Evolutionary conservation across 2,113 vertebrate species (phyloP), one percentile per base, ranked within the genome.

Genomic region (Periophthalmodon schlosseri): DNA sequence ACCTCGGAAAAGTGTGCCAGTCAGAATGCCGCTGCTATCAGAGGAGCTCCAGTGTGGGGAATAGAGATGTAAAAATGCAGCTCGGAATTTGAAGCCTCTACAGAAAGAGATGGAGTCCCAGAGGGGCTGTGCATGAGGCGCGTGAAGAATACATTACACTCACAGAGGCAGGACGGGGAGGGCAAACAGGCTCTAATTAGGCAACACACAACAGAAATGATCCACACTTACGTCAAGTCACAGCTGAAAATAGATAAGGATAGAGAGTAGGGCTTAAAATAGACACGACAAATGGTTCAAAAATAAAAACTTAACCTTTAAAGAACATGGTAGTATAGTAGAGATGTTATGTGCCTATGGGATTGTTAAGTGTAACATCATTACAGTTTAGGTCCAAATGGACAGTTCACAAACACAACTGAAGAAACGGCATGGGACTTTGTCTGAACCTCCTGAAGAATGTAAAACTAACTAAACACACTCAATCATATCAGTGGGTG

Each of bases 101-200:
- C 60, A 78, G 76, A 86, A 78, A 82, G 77, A 21, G 73, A 63
- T 63, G 39, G 39, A 47, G 46, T 86, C 87, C 77, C 84, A 79
- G 47, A 66, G 73, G 84, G 66, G 47, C 71, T 44, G 70, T 68
- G 67, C 79, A 52, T 12, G 57, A 83, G 64, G 79, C 76, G 44
- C 78, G 34, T 68, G 71, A 33, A 75, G 82, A 82, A 84, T 84
- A 82, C 15, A 75, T 85, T 77, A 73, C 34, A 71, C 24, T 9
- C 28, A 58, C 54, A 66, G 50, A 65, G 61, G 21, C 47, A 66
- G 61, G 49, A 47, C 64, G 74, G 81, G 69, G 80, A 12, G 47
- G 80, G 84, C 73, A 80, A 84, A 88, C 76, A 75, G 84, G 78
- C 82, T 74, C 80, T 87, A 84, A 78, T 83, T 87, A 80, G 77